Percentiles rank a stretch among this genome's conserved stretches.
Evolutionary conservation across 2,888 invertebrate genomes (phyloP).

Genomic region (Macrophya alboannulata): DNA sequence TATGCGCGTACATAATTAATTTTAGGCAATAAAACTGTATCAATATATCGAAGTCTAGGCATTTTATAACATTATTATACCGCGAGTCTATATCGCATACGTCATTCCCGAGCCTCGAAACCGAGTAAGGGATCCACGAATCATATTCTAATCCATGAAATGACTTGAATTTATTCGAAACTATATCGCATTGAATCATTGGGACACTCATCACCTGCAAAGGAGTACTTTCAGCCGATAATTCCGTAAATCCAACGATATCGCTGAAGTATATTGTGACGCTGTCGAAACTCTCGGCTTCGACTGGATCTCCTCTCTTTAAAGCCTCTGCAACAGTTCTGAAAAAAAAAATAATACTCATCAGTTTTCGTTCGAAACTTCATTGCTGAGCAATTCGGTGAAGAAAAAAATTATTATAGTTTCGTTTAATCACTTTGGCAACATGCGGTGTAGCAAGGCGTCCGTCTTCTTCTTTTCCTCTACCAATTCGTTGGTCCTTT

Average conservation of each 20-base stretch:
- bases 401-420: neutral
- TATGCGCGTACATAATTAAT: conserved; percentile 18
- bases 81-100: neutral
- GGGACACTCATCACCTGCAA: conserved; percentile 82
- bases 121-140: neutral
- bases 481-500: conserved; percentile 89
- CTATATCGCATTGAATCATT: neutral
- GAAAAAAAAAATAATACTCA: conserved; percentile 59
- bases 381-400: too few species aligned
- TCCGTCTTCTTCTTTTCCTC: conserved; percentile 94
- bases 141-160: neutral
- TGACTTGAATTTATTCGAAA: neutral
- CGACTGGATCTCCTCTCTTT: conserved; percentile 89
- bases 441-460: conserved; percentile 91
- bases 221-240: conserved; percentile 91
- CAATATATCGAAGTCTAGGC: neutral
- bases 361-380: neutral
- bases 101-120: neutral
- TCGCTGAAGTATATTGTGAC: conserved; percentile 94
- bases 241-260: conserved; percentile 91
- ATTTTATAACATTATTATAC: neutral
- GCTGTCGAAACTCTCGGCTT: conserved; percentile 91
- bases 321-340: conserved; percentile 91
- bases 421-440: conserved; percentile 86
- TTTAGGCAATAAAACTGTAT: neutral